Percentiles rank a stretch among this genome's conserved stretches.
These are phyloP conservation scores for Zonitis immaculata DNA, from an alignment of 2,888 invertebrate species.

Conservation along the genomic window DNA sequence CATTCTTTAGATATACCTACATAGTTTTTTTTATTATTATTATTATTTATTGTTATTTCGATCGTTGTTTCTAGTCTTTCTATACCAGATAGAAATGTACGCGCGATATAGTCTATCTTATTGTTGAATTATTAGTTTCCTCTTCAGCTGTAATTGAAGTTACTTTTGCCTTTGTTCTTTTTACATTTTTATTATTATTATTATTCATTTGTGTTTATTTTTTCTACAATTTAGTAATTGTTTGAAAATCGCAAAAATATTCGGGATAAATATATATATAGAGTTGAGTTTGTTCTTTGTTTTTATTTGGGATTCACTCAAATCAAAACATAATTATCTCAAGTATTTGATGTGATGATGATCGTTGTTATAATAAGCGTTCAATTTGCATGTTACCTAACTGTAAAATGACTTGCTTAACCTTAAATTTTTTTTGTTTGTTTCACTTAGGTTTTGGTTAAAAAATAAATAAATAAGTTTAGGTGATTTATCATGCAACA, in stretches of 20 bases:
- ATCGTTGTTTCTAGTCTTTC: slow-evolving; percentile 6
- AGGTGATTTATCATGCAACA: slow-evolving; percentile 1
- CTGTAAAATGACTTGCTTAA: slow-evolving; percentile 1
- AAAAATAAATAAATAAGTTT: background rate
- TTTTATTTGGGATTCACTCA: too few species aligned
- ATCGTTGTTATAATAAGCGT: background rate
- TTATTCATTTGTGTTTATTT: slow-evolving; percentile 2
- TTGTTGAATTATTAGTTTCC: slow-evolving; percentile 16
- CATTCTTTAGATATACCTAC: slow-evolving; percentile 7
- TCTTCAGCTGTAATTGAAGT: slow-evolving; percentile 44
- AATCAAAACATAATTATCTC: background rate
- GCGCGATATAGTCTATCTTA: slow-evolving; percentile 14
- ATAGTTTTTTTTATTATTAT: too few species aligned
- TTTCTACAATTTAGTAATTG: background rate
- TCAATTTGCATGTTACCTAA: background rate
- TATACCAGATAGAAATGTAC: background rate
- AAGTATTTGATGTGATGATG: background rate
- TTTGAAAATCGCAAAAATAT: background rate
- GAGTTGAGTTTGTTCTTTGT: too few species aligned
- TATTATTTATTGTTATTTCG: slow-evolving; percentile 12
- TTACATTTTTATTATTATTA: slow-evolving; percentile 3
- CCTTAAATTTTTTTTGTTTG: background rate
- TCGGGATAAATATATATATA: too few species aligned
- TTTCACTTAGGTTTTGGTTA: background rate
- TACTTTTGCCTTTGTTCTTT: slow-evolving; percentile 23